A percentile compares a stretch with the other conserved stretches of the same genome.
Evolutionary conservation across 1,140 invertebrate genomes (phyloP).

Genomic region (Popillia japonica): DNA sequence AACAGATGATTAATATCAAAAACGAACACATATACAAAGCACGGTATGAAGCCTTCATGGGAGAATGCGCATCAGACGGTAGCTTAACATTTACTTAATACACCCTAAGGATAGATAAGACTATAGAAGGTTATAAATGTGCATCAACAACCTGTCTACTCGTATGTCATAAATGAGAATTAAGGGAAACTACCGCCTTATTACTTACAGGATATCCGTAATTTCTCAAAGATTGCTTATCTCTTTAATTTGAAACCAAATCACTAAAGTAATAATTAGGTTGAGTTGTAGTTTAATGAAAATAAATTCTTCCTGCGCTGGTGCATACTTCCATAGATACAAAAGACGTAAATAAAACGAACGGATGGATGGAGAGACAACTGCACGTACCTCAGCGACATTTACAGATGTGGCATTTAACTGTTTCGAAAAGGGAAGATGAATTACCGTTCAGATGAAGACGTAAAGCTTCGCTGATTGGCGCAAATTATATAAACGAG

Average conservation of each 20-base stretch:
- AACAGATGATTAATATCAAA: too few species aligned
- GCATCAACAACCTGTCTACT: neutral
- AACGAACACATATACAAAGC: neutral
- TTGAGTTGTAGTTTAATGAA: too few species aligned
- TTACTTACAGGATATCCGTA: neutral
- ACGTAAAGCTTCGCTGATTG: constrained; percentile 53
- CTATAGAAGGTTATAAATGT: neutral
- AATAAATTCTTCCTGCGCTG: too few species aligned
- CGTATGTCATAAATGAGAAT: neutral
- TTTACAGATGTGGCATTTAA: constrained; percentile 56
- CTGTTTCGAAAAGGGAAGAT: constrained; percentile 53
- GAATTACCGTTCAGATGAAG: constrained; percentile 49
- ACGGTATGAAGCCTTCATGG: neutral
- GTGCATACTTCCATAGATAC: too few species aligned
- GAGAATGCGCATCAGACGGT: neutral
- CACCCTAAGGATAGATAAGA: neutral
- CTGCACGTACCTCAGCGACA: constrained; percentile 42
- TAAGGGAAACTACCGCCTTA: neutral
- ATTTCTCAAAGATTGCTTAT: neutral
- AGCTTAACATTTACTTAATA: neutral
- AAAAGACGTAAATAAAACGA: constrained; percentile 1
- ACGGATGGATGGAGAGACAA: constrained; percentile 9
- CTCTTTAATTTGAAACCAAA: neutral
- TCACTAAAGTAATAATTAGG: too few species aligned
- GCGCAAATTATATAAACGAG: constrained; percentile 55